Evolutionary conservation across 2,888 invertebrate species (phyloP).

Genomic region (Criorhina ranunculi): DNA sequence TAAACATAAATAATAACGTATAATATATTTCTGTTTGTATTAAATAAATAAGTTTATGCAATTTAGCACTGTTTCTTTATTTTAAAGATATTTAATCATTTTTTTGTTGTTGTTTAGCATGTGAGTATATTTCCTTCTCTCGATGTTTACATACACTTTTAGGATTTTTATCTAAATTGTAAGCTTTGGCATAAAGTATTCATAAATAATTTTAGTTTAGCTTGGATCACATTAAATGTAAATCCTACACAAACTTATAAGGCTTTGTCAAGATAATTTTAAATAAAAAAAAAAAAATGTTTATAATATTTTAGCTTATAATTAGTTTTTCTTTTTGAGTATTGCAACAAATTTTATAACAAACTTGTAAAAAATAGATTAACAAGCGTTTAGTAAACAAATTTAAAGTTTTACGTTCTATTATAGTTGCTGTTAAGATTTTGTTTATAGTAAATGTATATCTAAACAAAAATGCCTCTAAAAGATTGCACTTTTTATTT

Average conservation of each 20-base stretch:
- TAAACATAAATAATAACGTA: constrained; percentile 67
- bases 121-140: constrained; percentile 15
- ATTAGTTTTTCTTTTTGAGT: constrained; percentile 6
- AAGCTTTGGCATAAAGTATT: constrained; percentile 21
- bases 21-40: constrained; percentile 35
- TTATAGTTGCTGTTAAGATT: too few species aligned
- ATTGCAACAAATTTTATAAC: constrained; percentile 6
- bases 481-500: neutral
- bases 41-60: constrained; percentile 42
- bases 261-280: constrained; percentile 24
- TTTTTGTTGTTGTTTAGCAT: too few species aligned
- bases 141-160: constrained; percentile 21
- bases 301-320: constrained; percentile 20
- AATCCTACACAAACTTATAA: constrained; percentile 23
- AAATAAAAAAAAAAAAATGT: neutral
- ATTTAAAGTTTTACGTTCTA: too few species aligned
- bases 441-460: too few species aligned
- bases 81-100: neutral
- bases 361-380: neutral
- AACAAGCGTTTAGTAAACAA: too few species aligned
- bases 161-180: neutral
- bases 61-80: constrained; percentile 3
- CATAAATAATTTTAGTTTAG: constrained; percentile 10
- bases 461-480: neutral
- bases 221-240: constrained; percentile 28